Evolutionary conservation across 2,797 vertebrate genomes (phyloP).

Genomic region (Rhodeus uyekii): DNA sequence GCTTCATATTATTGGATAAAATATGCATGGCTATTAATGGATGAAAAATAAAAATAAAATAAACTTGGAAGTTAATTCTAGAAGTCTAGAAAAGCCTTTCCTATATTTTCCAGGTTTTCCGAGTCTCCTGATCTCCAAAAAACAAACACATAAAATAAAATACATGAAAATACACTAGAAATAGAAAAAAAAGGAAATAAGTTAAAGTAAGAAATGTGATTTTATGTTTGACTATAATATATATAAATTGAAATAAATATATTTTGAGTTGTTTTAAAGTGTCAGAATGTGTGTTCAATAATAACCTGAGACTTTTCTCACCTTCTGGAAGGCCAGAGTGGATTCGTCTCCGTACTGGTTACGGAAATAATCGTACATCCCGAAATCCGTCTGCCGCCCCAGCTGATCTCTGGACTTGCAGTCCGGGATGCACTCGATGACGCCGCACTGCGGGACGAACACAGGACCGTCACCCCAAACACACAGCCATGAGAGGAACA

Average conservation of each 20-base stretch:
- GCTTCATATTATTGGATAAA: too few relatives aligned
- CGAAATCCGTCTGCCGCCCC: conserved; percentile 94
- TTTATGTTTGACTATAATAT: too few relatives aligned
- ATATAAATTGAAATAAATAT: background rate
- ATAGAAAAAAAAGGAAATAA: too few relatives aligned
- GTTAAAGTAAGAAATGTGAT: background rate
- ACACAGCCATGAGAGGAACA: too few relatives aligned
- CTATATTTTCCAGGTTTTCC: background rate
- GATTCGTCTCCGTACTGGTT: conserved; percentile 96
- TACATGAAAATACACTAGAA: too few relatives aligned
- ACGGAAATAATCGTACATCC: conserved; percentile 98
- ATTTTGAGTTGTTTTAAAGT: background rate
- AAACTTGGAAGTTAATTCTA: too few relatives aligned
- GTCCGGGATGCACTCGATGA: conserved; percentile 97
- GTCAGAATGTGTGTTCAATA: conserved; percentile 59
- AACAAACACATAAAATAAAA: too few relatives aligned
- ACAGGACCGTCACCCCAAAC: background rate
- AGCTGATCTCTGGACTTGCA: conserved; percentile 97
- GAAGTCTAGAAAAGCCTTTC: background rate
- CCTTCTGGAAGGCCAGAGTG: conserved; percentile 94
- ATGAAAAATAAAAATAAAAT: too few relatives aligned
- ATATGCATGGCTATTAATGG: too few relatives aligned
- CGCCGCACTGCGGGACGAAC: conserved; percentile 81
- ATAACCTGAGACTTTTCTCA: conserved; percentile 57
- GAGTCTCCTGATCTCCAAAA: background rate